These are phyloP conservation scores for Anguilla japonica DNA, from an alignment of 2,113 vertebrate species.

Conservation along the genomic window DNA sequence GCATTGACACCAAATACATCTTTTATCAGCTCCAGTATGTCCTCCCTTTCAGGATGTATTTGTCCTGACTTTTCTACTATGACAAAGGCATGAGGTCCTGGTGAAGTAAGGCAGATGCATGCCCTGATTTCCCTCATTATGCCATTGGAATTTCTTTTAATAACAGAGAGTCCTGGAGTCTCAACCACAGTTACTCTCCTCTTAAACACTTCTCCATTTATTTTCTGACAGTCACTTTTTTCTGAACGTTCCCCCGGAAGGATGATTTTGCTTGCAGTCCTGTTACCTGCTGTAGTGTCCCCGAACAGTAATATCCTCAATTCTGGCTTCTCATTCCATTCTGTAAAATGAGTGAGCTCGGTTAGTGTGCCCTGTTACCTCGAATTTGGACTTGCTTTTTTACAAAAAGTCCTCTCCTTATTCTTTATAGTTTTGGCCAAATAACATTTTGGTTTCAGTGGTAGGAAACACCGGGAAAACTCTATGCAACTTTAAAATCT, in stretches of 20 bases:
- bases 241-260: neutral
- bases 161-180: neutral
- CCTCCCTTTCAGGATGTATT: neutral
- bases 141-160: neutral
- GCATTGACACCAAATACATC: neutral
- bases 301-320: neutral
- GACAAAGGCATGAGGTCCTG: neutral
- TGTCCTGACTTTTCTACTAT: neutral
- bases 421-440: too few relatives aligned
- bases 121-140: neutral
- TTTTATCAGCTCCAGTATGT: neutral
- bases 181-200: neutral
- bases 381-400: neutral
- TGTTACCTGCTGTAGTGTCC: neutral
- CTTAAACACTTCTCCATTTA: neutral
- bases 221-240: neutral
- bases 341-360: neutral
- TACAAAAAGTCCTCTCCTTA: too few relatives aligned
- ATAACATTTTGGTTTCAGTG: too few relatives aligned
- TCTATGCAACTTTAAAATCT: too few relatives aligned
- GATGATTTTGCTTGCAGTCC: neutral
- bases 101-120: neutral
- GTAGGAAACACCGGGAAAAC: too few relatives aligned
- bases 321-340: neutral
- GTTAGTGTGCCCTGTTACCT: neutral